Evolutionary conservation across 2,113 vertebrate genomes (phyloP).

Genomic region (Boulengeromyrus knoepffleri): DNA sequence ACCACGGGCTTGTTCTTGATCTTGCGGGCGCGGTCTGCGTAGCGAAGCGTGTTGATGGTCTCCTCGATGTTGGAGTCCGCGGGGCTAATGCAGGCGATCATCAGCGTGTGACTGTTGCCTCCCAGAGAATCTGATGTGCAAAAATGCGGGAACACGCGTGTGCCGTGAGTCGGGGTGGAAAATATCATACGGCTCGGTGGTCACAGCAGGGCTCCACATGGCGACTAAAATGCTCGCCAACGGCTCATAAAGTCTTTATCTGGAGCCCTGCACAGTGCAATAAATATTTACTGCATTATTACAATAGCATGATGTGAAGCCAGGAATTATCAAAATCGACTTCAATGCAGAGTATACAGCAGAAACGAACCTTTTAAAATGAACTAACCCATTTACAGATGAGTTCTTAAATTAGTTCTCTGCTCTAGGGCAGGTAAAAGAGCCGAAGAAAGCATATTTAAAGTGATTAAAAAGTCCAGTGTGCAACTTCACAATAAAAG

Average conservation of each 20-base stretch:
- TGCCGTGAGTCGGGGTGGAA: background rate
- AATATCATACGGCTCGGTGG: background rate
- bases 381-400: background rate
- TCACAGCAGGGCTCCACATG: background rate
- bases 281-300: background rate
- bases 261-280: background rate
- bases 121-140: conserved; percentile 78
- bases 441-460: background rate
- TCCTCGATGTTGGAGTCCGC: conserved; percentile 95
- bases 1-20: conserved; percentile 94
- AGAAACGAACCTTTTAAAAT: background rate
- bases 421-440: background rate
- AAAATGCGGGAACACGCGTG: background rate
- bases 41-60: conserved; percentile 90
- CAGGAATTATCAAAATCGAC: background rate
- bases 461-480: background rate
- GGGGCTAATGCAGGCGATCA: conserved; percentile 93
- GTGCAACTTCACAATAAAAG: background rate
- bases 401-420: background rate
- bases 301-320: background rate
- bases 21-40: conserved; percentile 91
- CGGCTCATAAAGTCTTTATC: too few species aligned
- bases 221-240: too few species aligned
- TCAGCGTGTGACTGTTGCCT: conserved; percentile 92
- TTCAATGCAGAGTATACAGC: background rate